Conservation (phyloP, 2,888 invertebrate species). For the Thyatira batis region DNA sequence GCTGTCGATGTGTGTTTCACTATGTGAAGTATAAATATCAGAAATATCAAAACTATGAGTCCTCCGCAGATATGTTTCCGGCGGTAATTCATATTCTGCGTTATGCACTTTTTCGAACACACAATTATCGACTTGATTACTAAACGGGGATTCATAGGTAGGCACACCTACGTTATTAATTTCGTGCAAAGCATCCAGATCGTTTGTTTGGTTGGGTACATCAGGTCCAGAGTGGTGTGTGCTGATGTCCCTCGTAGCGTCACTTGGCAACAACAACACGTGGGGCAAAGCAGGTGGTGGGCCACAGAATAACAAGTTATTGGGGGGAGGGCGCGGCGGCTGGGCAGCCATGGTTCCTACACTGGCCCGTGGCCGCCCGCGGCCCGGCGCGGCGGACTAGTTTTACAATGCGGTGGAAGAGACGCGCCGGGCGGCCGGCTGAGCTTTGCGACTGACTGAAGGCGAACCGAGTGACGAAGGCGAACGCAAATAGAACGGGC, state of each 20-base stretch:
- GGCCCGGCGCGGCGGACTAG: slow-evolving; percentile 67
- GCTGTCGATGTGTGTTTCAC: slow-evolving; percentile 50
- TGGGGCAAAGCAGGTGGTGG: slow-evolving; percentile 76
- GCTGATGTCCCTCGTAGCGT: slow-evolving; percentile 41
- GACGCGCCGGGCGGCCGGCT: slow-evolving; percentile 77
- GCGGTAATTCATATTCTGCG: slow-evolving; percentile 45
- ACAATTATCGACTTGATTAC: slow-evolving; percentile 48
- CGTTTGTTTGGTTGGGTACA: slow-evolving; percentile 55
- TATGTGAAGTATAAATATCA: slow-evolving; percentile 58
- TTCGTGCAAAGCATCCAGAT: slow-evolving; percentile 63
- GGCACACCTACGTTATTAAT: slow-evolving; percentile 80
- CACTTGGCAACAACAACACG: slow-evolving; percentile 78
- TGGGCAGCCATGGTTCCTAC: slow-evolving; percentile 77
- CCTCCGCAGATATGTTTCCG: slow-evolving; percentile 59
- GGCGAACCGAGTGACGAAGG: slow-evolving; percentile 79
- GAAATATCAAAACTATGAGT: slow-evolving; percentile 75
- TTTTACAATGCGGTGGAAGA: slow-evolving; percentile 62
- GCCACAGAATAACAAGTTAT: slow-evolving; percentile 76
- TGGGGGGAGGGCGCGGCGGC: slow-evolving; percentile 74
- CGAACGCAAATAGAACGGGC: slow-evolving; percentile 81
- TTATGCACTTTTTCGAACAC: slow-evolving; percentile 45
- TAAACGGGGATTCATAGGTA: slow-evolving; percentile 52
- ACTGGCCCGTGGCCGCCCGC: slow-evolving; percentile 59
- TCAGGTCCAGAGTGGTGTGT: slow-evolving; percentile 39
- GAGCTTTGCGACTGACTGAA: slow-evolving; percentile 80